A percentile compares a stretch with the other conserved stretches of the same genome.
phyloP scores from a whole-genome alignment of 2,113 vertebrate genomes.

The Myocastor coypus region DNA sequence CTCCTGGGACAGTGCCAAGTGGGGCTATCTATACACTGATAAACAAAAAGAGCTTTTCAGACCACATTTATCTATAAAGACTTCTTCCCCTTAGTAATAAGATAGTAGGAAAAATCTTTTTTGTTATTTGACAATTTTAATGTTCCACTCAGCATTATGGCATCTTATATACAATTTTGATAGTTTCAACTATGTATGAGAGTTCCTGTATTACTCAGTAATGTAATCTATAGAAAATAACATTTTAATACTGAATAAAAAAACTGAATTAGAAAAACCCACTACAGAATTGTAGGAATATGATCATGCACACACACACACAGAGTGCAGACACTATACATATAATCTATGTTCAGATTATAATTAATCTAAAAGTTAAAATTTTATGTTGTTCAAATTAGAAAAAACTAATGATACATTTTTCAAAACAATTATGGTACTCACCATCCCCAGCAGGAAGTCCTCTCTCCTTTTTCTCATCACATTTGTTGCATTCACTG shows the following conservation, averaged over 20 bases:
- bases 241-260: slow-evolving; percentile 8
- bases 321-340: background rate
- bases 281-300: slow-evolving; percentile 14
- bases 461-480: slow-evolving; percentile 96
- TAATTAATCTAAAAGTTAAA: slow-evolving; percentile 24
- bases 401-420: background rate
- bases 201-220: background rate
- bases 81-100: background rate
- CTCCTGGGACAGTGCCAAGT: background rate
- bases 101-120: background rate
- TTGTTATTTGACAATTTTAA: background rate
- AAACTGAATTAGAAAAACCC: slow-evolving; percentile 36
- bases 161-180: background rate
- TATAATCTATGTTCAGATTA: background rate
- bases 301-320: background rate
- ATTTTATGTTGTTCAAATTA: slow-evolving; percentile 2
- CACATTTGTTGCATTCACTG: slow-evolving; percentile 99
- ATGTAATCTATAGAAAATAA: slow-evolving; percentile 39
- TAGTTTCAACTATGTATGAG: slow-evolving; percentile 35
- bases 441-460: slow-evolving; percentile 92
- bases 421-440: slow-evolving; percentile 65
- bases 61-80: background rate
- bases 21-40: background rate
- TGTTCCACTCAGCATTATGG: background rate
- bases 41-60: slow-evolving; percentile 23